These are phyloP conservation scores for Cydia strobilella DNA, from an alignment of 1,140 invertebrate species.

Conservation along the genomic window DNA sequence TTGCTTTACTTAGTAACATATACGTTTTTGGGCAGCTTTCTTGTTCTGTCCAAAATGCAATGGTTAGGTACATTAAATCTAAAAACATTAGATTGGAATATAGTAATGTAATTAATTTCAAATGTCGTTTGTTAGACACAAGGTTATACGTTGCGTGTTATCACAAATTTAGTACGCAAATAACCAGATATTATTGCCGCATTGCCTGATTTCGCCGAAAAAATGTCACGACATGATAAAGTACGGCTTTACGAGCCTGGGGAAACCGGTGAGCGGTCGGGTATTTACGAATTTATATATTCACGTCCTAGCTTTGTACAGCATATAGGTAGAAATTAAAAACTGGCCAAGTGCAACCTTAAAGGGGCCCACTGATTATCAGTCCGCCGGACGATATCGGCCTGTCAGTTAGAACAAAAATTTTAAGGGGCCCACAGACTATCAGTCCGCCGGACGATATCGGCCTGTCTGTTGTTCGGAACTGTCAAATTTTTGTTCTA, in stretches of 20 bases:
- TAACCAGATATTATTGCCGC: conserved; percentile 34
- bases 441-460: no score
- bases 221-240: conserved; percentile 42
- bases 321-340: not conserved
- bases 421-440: no score
- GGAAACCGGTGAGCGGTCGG: not conserved
- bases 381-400: no score
- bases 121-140: conserved; percentile 35
- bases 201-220: conserved; percentile 36
- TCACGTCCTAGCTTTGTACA: not conserved
- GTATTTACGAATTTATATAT: conserved; percentile 7
- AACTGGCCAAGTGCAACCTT: no score
- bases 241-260: conserved; percentile 17
- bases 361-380: no score
- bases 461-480: no score
- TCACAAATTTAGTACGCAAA: conserved; percentile 44
- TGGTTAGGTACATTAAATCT: not conserved
- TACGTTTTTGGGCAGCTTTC: not conserved
- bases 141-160: conserved; percentile 54
- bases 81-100: not conserved
- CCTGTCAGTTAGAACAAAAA: no score
- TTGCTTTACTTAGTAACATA: not conserved
- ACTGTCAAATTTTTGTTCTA: no score
- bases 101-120: conserved; percentile 2
- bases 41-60: not conserved